Evolutionary conservation across 1,140 invertebrate genomes (phyloP).

Genomic region (Rhagoletis pomonella): DNA sequence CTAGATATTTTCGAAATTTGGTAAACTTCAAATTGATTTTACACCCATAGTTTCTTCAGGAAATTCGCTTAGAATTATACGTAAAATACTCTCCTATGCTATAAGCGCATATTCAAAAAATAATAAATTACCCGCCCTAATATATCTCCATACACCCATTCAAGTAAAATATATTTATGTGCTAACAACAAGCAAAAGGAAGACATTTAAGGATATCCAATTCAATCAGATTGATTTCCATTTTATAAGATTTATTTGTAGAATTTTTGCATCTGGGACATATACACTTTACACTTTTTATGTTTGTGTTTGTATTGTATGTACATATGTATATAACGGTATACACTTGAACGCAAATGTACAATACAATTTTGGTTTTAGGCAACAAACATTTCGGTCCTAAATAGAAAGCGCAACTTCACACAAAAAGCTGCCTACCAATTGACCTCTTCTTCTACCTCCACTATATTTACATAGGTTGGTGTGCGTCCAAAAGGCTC

Average conservation of each 20-base stretch:
- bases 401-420: background rate
- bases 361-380: background rate
- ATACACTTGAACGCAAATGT: background rate
- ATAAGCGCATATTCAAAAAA: too few species aligned
- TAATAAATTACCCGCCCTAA: too few species aligned
- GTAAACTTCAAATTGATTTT: too few species aligned
- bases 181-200: background rate
- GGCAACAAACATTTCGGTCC: background rate
- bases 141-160: too few species aligned
- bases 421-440: background rate
- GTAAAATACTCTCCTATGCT: too few species aligned
- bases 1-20: too few species aligned
- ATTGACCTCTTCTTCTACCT: background rate
- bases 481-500: background rate
- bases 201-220: background rate
- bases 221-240: slow-evolving; percentile 53
- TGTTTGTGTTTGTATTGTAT: too few species aligned
- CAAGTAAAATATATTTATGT: background rate
- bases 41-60: too few species aligned
- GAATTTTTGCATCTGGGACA: slow-evolving; percentile 27
- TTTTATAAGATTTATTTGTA: slow-evolving; percentile 38
- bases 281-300: too few species aligned
- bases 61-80: too few species aligned
- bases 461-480: too few species aligned
- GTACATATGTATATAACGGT: background rate